Percentiles rank a stretch among this genome's conserved stretches.
These are phyloP conservation scores for Coreius guichenoti DNA, from an alignment of 2,797 vertebrate genomes.

Conservation along the genomic window DNA sequence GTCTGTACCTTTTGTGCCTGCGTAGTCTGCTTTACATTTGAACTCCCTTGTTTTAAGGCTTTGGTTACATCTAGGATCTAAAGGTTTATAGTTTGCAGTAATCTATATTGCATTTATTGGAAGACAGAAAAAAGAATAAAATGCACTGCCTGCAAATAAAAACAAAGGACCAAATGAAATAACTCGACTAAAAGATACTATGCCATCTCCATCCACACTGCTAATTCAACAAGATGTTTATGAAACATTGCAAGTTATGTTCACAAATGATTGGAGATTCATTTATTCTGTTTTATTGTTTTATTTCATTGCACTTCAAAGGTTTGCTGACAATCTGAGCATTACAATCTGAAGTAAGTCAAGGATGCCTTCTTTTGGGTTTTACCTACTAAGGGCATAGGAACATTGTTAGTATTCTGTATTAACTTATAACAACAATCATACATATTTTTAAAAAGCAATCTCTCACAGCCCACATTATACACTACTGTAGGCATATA, in stretches of 20 bases:
- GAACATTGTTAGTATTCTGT: background rate
- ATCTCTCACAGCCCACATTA: background rate
- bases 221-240: background rate
- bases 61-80: slow-evolving; percentile 43
- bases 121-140: background rate
- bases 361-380: background rate
- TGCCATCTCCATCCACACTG: background rate
- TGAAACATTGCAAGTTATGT: background rate
- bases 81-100: slow-evolving; percentile 49
- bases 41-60: slow-evolving; percentile 44
- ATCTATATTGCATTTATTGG: slow-evolving; percentile 13
- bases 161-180: background rate
- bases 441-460: background rate
- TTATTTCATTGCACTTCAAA: background rate
- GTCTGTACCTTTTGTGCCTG: slow-evolving; percentile 55
- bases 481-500: background rate
- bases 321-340: background rate
- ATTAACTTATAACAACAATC: background rate
- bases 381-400: background rate
- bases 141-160: background rate
- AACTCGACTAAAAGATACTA: background rate
- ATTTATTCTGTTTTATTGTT: background rate
- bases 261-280: background rate
- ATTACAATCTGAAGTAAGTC: background rate
- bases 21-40: slow-evolving; percentile 55